Base-by-base conservation (phyloP, 1,140 invertebrate genomes). In the Hestina assimilis region DNA sequence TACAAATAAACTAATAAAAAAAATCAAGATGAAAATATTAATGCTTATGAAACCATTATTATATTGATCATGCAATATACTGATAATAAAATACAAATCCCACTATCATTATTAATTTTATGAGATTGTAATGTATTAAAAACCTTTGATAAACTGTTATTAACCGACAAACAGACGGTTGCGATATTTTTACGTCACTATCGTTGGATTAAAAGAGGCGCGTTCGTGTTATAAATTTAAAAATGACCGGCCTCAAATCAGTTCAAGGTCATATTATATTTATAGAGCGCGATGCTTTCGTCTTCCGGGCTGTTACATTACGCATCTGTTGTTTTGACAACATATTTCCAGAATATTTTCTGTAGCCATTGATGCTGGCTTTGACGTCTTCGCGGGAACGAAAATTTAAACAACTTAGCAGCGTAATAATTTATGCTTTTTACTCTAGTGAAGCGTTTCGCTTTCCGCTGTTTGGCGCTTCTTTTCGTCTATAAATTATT, bases 251-350 rank as follows among this genome's bases (percentile, higher is more conserved):
- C 54, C 54, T 56, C 54, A 40, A 48, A 42, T 15, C 38, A 40
- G 54, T 57, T 57, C 54, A 57, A 57, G 54, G 48, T 47, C 54
- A 57, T 41, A 33, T 29, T 14, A 29, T 48, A 57, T 57, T 57
- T 48, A 42, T 57, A 54, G 40, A 38, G 26, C 17, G 35, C 26
- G 54, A 17, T 57, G 31, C 33, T 45, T 35, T 41, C 29, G 35
- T 40, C 43, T 57, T 57, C 45, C 45, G 48, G 52, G 46, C 24
- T 31, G 24, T 17, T 43, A 45, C 42, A 46, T 48, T 40, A 48
- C 35, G 20, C 54, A 42, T 57, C 45, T 57, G 45, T 17, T 57
- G 38, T 48, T 57, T 57, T 57, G 45, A 42, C 33, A 50, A 26
- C 31, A 41, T 42, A 28, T 57, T n/a, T n/a, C n/a, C n/a, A n/a